phyloP scores from a whole-genome alignment of 2,888 invertebrate genomes.

The Brachylomia viminalis region DNA sequence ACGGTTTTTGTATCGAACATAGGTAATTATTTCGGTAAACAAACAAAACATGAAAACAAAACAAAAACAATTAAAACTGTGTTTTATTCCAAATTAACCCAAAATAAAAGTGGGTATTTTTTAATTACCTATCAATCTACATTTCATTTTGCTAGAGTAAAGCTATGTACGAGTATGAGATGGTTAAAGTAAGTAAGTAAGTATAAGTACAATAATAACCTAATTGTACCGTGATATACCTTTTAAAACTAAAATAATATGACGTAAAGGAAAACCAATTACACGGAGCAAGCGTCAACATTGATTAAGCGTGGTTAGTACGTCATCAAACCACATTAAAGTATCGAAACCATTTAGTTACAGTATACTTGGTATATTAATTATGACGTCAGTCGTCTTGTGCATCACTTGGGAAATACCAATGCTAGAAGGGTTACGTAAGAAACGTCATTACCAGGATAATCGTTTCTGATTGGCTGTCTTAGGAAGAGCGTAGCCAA shows the following conservation, averaged over 20 bases:
- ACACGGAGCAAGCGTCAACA: slow-evolving; percentile 15
- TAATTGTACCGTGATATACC: background rate
- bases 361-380: slow-evolving; percentile 9
- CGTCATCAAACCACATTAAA: slow-evolving; percentile 27
- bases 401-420: slow-evolving; percentile 15
- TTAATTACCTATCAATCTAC: background rate
- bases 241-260: slow-evolving; percentile 27
- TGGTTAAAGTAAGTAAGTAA: background rate
- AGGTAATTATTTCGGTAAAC: too few relatives aligned
- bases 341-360: slow-evolving; percentile 35
- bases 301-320: slow-evolving; percentile 11
- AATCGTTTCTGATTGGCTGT: slow-evolving; percentile 38
- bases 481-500: slow-evolving; percentile 7
- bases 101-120: too few relatives aligned
- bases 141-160: background rate
- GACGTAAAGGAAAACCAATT: slow-evolving; percentile 28
- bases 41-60: too few relatives aligned
- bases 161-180: background rate
- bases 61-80: too few relatives aligned
- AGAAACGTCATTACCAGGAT: slow-evolving; percentile 26
- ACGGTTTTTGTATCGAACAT: too few relatives aligned
- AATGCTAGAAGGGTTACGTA: slow-evolving; percentile 25
- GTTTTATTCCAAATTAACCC: too few relatives aligned
- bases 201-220: too few relatives aligned
- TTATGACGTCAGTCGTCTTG: slow-evolving; percentile 28